Conservation (phyloP, 2,113 vertebrate species). For the Rhipidura dahli region DNA sequence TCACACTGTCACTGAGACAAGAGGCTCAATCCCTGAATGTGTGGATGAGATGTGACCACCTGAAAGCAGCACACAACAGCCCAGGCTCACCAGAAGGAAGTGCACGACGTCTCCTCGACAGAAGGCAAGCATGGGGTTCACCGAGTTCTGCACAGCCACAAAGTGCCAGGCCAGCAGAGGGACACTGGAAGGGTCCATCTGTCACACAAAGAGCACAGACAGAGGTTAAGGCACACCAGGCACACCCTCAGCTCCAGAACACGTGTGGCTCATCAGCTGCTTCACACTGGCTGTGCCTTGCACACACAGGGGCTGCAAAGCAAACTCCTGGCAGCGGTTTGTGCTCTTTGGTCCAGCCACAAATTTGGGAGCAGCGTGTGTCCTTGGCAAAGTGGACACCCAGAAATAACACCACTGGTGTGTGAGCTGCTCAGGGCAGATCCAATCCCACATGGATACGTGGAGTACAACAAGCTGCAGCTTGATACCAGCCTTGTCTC, state of each 20-base stretch:
- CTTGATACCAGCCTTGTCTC: not conserved
- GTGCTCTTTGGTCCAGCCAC: not conserved
- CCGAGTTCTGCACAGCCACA: conserved; percentile 84
- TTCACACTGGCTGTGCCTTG: not conserved
- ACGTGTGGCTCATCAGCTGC: not conserved
- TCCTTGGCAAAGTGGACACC: not conserved
- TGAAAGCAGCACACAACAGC: not conserved
- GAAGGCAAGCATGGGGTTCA: conserved; percentile 93
- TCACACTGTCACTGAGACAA: not conserved
- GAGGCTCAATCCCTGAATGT: not conserved
- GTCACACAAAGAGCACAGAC: not conserved
- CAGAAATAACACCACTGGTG: not conserved
- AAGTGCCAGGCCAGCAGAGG: conserved; percentile 96
- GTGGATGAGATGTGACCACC: not conserved
- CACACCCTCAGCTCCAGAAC: not conserved
- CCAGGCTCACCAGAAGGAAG: conserved; percentile 86
- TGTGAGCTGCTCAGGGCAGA: not conserved
- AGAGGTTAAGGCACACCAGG: not conserved
- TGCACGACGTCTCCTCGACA: conserved; percentile 93
- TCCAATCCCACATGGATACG: not conserved
- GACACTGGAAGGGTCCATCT: conserved; percentile 94
- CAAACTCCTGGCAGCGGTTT: not conserved
- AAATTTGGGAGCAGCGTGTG: accelerated
- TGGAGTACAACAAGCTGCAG: not conserved
- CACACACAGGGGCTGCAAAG: not conserved